phyloP scores from a whole-genome alignment of 1,140 invertebrate genomes.

The Thrips palmi region DNA sequence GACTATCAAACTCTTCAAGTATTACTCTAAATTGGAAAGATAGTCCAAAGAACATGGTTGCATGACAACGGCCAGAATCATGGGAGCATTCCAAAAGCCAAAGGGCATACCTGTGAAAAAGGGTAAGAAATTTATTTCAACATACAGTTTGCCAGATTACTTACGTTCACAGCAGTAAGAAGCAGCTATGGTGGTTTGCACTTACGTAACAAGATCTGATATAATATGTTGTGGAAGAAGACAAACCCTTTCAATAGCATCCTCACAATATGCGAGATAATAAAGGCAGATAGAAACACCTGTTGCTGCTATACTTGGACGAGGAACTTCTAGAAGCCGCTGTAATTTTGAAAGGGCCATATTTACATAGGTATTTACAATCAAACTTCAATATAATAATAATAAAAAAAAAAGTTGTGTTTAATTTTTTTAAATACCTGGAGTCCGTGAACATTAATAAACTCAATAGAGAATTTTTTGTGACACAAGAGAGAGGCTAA shows the following conservation, averaged over 20 bases:
- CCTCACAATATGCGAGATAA: constrained; percentile 91
- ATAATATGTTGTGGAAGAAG: constrained; percentile 59
- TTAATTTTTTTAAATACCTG: constrained; percentile 29
- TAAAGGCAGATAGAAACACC: constrained; percentile 92
- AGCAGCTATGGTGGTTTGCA: constrained; percentile 10
- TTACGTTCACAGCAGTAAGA: constrained; percentile 9
- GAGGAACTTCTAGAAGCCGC: constrained; percentile 66
- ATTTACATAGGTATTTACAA: constrained; percentile 2
- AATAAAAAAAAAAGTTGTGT: background rate
- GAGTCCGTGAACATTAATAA: constrained; percentile 68
- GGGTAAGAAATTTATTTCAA: constrained; percentile 8
- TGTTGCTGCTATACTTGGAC: constrained; percentile 84
- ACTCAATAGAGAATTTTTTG: constrained; percentile 94
- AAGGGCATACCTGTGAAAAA: constrained; percentile 52
- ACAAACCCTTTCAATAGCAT: constrained; percentile 92
- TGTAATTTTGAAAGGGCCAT: constrained; percentile 20
- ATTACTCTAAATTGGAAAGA: constrained; percentile 84
- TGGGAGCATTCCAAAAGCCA: constrained; percentile 93
- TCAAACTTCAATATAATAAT: background rate
- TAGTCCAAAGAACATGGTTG: constrained; percentile 92
- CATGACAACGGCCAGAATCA: constrained; percentile 86
- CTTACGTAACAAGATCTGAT: constrained; percentile 55
- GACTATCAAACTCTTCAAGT: constrained; percentile 78
- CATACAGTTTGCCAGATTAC: constrained; percentile 6
- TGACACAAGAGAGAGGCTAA: constrained; percentile 83